Evolutionary conservation across 1,140 invertebrate genomes (phyloP), one percentile per base, ranked within the genome.

Genomic region (Hyles vespertilio): DNA sequence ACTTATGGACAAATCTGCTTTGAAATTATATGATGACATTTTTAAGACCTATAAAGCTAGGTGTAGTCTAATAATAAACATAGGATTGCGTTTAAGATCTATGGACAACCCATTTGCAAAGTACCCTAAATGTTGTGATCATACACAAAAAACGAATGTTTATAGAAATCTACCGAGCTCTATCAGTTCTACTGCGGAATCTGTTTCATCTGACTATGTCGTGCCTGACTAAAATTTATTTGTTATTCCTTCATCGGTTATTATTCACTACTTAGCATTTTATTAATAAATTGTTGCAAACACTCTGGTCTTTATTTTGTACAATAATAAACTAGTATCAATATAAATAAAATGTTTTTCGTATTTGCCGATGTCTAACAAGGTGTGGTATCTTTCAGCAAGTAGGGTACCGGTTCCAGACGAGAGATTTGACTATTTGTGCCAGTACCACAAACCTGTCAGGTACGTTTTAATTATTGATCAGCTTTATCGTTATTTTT

Each of bases 321-420:
- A 22, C 22, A 22, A 22, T 22, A 22, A 22, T 22, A 22, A 22
- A 22, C 22, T 22, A 22, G 22, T 22, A 22, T 22, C 22, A 22
- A 22, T 22, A 22, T 22, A 22, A 22, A 22, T 22, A 22, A 1
- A 22, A 22, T 22, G 0, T 22, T 22, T 22, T 22, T 22, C 22
- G 22, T 22, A 22, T 22, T 22, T 40, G 36, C 49, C 61, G 51
- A 58, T 56, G 53, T 67, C 49, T 67, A 71, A 74, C 49, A 8
- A 58, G 2, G 32, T 55, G 2, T 58, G 9, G 61, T 61, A 77
- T 74, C 46, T 87, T 87, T 71, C 77, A 86, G 82, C 92, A 98
- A 94, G 96, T 96, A 93, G 98, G 73, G 98, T 99, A 69, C 96
- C 98, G n/a, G 98, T 99, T 5, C 98, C 98, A 5, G 98, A 99